Base-by-base conservation (phyloP, 2,888 invertebrate genomes). In the Drosophila melanosoma region DNA sequence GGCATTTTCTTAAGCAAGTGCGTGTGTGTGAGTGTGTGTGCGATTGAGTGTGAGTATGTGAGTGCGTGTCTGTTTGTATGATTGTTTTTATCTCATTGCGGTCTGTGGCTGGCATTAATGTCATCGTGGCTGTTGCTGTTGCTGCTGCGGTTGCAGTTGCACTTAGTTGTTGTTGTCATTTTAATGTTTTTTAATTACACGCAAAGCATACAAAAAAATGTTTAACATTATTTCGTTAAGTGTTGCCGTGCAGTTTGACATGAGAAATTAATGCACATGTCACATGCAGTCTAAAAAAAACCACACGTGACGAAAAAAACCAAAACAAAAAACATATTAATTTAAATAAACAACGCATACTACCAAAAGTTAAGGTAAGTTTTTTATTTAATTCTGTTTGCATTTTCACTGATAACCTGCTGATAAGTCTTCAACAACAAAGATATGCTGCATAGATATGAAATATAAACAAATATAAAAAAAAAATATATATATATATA, bases 241-340 rank as follows among this genome's bases (percentile, higher is more conserved):
- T 86, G 83, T 89, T 79, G 76, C 86, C 71, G 73, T 82, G 90
- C 85, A 79, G 83, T 88, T 86, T 87, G 90, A 90, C 85, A 85
- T 69, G 70, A 58, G 53, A 74, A 82, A 73, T 82, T 52, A 77
- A 87, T 87, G 88, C 81, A 87, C 45, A 56, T 61, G 52, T 63
- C 69, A 70, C 58, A 56, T 52, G 49, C 74, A 68, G 29, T n/a
- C 26, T 49, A 29, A 56, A 56, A 20, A 29, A 33, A 42, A 29
- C 17, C n/a, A 12, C 35, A 70, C 69, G 71, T 70, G 68, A 62
- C 35, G 45, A 38, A 26, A 53, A 38, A 29, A 15, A n/a, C 8
- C 3, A 23, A 23, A 12, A 2, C 17, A 67, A 68, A n/a, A 15
- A 17, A 12, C 36, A 1, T 15, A 15, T 5, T 20, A 29, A 32